A percentile compares a stretch with the other conserved stretches of the same genome.
phyloP scores from a whole-genome alignment of 2,888 invertebrate species.

The Morpho achilles region DNA sequence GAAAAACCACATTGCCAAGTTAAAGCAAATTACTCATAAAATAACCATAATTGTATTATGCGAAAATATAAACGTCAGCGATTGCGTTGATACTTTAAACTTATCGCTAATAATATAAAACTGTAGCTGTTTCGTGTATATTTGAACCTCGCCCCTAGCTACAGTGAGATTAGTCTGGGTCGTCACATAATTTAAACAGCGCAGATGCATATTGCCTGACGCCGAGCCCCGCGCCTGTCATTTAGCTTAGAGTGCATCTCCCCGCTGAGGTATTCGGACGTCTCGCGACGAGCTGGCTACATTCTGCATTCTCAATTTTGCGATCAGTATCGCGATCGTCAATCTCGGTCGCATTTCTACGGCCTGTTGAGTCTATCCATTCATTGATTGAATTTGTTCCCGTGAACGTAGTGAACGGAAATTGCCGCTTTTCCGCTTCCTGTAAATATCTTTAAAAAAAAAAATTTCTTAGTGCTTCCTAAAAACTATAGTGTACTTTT shows the following conservation, averaged over 20 bases:
- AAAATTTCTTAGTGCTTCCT: too few species aligned
- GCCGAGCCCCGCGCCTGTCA: background rate
- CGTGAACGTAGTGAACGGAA: background rate
- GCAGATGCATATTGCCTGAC: background rate
- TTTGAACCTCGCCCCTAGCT: background rate
- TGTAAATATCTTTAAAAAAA: too few species aligned
- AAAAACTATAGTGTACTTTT: too few species aligned
- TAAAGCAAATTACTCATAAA: too few species aligned
- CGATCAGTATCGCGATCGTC: slow-evolving; percentile 3
- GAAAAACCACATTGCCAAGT: too few species aligned
- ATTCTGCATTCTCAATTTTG: slow-evolving; percentile 18
- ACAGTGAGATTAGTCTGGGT: background rate
- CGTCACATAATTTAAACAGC: slow-evolving; percentile 1
- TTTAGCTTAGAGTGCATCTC: slow-evolving; percentile 27
- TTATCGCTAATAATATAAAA: too few species aligned
- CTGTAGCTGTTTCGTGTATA: background rate
- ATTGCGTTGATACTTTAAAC: too few species aligned
- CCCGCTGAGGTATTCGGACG: slow-evolving; percentile 25
- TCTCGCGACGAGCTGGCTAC: slow-evolving; percentile 21
- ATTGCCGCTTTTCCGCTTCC: background rate
- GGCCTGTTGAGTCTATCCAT: background rate
- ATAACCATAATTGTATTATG: too few species aligned
- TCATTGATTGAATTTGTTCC: background rate
- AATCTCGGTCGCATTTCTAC: slow-evolving; percentile 6
- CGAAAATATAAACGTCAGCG: too few species aligned